These are phyloP conservation scores for Trichonephila inaurata DNA, from an alignment of 1,140 invertebrate species.

Conservation along the genomic window DNA sequence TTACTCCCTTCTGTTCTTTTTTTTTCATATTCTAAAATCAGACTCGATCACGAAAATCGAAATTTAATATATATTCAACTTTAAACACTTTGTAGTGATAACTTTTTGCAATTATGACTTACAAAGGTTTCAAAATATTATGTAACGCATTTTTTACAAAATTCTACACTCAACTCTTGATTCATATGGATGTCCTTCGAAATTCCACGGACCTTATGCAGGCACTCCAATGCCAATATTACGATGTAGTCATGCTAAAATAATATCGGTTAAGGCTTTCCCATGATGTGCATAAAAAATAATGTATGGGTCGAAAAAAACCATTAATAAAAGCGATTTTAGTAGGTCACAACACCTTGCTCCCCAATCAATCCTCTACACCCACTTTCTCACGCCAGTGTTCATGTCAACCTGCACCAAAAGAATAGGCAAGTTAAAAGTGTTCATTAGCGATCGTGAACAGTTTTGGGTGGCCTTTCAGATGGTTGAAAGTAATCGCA, in stretches of 20 bases:
- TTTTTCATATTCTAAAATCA: too few relatives aligned
- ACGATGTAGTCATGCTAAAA: not conserved
- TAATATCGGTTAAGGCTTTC: not conserved
- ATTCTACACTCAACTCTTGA: too few relatives aligned
- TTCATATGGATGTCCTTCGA: not conserved
- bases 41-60: too few relatives aligned
- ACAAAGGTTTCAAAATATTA: too few relatives aligned
- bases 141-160: too few relatives aligned
- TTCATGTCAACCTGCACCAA: not conserved
- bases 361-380: not conserved
- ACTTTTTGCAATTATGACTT: too few relatives aligned
- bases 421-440: not conserved
- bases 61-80: too few relatives aligned
- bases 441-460: not conserved
- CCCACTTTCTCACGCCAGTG: not conserved
- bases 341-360: slow-evolving; percentile 22
- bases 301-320: not conserved
- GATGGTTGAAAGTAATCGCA: too few relatives aligned
- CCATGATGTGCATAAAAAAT: not conserved
- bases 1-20: too few relatives aligned
- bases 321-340: slow-evolving; percentile 16
- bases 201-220: not conserved
- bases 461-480: not conserved
- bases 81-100: too few relatives aligned
- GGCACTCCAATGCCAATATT: not conserved